Evolutionary conservation across 2,797 vertebrate genomes (phyloP).

Genomic region (Columba guinea): DNA sequence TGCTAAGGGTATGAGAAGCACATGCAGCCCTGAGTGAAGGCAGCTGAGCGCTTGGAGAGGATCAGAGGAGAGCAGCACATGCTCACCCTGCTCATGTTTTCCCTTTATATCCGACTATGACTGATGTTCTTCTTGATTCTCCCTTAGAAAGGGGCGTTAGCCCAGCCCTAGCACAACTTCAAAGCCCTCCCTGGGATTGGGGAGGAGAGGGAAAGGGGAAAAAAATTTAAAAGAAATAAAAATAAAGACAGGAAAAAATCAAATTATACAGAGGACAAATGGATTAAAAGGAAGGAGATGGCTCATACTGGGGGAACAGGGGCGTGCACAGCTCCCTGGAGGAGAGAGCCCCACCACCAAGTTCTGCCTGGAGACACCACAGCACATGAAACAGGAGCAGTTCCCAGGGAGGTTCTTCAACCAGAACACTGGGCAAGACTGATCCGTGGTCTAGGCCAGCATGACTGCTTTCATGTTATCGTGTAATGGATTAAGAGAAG

Average conservation of each 20-base stretch:
- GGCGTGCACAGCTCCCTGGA: neutral
- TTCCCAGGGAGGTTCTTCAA: neutral
- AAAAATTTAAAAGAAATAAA: neutral
- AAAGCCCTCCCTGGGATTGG: neutral
- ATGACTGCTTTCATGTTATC: neutral
- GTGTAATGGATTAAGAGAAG: fast-evolving
- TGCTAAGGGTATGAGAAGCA: neutral
- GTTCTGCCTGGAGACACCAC: neutral
- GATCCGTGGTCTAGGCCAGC: neutral
- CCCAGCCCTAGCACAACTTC: neutral
- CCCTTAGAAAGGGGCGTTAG: neutral
- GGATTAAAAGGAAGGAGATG: neutral
- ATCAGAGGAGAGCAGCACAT: neutral
- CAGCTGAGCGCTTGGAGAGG: neutral
- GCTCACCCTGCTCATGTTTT: neutral
- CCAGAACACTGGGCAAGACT: neutral
- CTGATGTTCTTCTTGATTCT: neutral
- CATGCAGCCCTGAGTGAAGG: neutral
- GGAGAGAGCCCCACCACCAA: neutral
- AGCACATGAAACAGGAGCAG: neutral
- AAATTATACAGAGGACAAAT: neutral
- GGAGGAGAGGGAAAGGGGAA: neutral
- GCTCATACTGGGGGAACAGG: neutral
- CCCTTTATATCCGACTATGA: neutral
- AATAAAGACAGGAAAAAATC: neutral